Conservation (phyloP, 2,797 vertebrate genomes). For the Hoplostethus mediterraneus region DNA sequence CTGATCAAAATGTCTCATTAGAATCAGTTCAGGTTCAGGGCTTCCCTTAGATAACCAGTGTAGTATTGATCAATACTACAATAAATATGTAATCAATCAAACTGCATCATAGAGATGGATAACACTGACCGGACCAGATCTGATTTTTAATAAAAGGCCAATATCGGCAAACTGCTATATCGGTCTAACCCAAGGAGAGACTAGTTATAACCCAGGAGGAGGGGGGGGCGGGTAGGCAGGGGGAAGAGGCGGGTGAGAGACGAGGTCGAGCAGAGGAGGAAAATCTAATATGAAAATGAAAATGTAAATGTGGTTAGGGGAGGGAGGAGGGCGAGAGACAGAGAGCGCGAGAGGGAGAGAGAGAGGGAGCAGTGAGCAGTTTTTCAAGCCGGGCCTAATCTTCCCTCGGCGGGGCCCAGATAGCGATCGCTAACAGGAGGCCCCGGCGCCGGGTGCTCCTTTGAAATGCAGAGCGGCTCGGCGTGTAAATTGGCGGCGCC, state of each 20-base stretch:
- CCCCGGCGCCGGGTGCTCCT: conserved; percentile 80
- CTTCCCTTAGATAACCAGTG: not conserved
- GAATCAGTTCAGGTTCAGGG: not conserved
- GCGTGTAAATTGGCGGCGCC: conserved; percentile 87
- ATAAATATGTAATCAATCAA: not conserved
- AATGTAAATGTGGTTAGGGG: conserved; percentile 81
- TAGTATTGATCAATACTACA: not conserved
- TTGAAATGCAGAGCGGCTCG: conserved; percentile 90
- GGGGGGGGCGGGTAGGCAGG: conserved; percentile 29
- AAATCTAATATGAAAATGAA: conserved; percentile 88
- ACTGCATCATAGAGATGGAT: not conserved
- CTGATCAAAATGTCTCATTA: not conserved
- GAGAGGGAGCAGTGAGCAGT: conserved; percentile 57
- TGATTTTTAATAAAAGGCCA: not conserved
- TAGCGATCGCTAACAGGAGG: conserved; percentile 88
- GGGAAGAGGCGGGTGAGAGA: conserved; percentile 31
- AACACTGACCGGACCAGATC: too few species aligned
- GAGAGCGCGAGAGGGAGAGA: too few species aligned
- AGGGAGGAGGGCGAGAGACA: conserved; percentile 30
- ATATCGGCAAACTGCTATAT: conserved; percentile 9
- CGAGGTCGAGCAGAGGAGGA: conserved; percentile 48
- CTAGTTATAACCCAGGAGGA: conserved; percentile 10
- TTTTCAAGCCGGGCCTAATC: conserved; percentile 87
- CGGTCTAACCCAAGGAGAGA: conserved; percentile 2
- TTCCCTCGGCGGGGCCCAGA: conserved; percentile 82